A percentile compares a stretch with the other conserved stretches of the same genome.
Evolutionary conservation across 2,113 vertebrate genomes (phyloP).

Genomic region (Oenanthe oenanthe): DNA sequence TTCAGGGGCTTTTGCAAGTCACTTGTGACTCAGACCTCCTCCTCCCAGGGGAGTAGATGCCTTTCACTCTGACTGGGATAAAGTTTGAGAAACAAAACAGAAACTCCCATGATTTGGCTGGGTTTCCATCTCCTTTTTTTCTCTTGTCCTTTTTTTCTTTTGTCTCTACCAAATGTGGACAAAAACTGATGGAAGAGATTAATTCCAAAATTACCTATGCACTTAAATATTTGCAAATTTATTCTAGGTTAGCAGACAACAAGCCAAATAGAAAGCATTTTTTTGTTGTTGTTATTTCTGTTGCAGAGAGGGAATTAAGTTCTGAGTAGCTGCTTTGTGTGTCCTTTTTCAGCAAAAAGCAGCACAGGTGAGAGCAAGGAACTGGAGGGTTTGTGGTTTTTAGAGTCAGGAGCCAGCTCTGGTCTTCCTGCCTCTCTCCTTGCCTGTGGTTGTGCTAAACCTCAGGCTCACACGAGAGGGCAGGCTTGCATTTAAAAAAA

Average conservation of each 20-base stretch:
- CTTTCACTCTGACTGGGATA: neutral
- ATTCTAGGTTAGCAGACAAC: neutral
- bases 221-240: neutral
- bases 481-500: constrained; percentile 25
- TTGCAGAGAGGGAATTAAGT: neutral
- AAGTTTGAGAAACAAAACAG: neutral
- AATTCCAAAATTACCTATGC: neutral
- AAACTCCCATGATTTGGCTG: neutral
- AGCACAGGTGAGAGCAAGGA: neutral
- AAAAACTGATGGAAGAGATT: neutral
- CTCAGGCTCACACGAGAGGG: constrained; percentile 60
- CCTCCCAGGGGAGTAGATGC: neutral
- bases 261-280: neutral
- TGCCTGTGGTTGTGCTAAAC: neutral
- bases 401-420: neutral
- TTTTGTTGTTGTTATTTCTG: neutral
- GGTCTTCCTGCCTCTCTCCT: neutral
- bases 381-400: neutral
- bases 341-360: neutral
- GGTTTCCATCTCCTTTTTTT: neutral
- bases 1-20: neutral
- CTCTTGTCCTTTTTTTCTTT: neutral
- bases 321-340: neutral
- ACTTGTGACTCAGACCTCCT: neutral
- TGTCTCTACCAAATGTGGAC: neutral